These are phyloP conservation scores for Sitta europaea DNA, from an alignment of 2,113 vertebrate genomes.

Conservation along the genomic window DNA sequence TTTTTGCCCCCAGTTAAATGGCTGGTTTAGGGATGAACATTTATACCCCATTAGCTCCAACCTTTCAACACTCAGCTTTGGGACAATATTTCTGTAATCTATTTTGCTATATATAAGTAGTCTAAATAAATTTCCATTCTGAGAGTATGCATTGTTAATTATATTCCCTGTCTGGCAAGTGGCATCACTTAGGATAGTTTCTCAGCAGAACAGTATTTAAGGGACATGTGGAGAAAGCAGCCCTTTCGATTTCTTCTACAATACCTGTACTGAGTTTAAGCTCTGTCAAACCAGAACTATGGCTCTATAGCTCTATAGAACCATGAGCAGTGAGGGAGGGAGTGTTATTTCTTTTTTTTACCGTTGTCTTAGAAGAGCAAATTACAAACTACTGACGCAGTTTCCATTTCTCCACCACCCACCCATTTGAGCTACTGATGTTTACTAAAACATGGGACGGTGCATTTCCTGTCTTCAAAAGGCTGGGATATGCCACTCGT, in stretches of 20 bases:
- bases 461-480: accelerated
- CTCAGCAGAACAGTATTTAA: neutral
- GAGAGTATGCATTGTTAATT: neutral
- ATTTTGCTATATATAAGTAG: neutral
- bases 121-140: neutral
- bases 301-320: neutral
- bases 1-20: neutral
- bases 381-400: neutral
- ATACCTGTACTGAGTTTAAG: neutral
- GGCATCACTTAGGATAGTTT: neutral
- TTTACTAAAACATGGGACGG: neutral
- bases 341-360: neutral
- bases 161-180: neutral
- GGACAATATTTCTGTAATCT: neutral
- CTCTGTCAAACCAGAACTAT: neutral
- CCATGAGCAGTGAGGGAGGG: neutral
- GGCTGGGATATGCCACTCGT: neutral
- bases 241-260: neutral
- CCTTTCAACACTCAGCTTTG: neutral
- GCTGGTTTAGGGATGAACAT: neutral
- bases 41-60: neutral
- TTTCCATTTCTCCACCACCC: neutral
- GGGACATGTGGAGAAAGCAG: neutral
- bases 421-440: accelerated
- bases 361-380: neutral